phyloP scores from a whole-genome alignment of 1,140 invertebrate species.

The Hycleus cichorii region DNA sequence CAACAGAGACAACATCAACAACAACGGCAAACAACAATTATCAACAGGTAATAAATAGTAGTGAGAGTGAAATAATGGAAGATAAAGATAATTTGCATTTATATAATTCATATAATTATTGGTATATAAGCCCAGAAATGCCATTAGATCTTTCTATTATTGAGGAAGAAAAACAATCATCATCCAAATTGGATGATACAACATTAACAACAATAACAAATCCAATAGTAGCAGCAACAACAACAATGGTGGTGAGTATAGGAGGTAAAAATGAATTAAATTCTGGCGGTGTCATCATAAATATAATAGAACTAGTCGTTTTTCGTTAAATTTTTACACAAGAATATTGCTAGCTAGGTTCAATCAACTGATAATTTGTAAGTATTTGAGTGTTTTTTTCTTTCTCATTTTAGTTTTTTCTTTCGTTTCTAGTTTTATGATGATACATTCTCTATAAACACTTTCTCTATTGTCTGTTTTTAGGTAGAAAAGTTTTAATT shows the following conservation, averaged over 20 bases:
- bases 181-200: too few relatives aligned
- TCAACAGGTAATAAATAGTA: constrained; percentile 10
- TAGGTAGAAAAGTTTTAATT: neutral
- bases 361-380: neutral
- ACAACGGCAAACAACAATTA: neutral
- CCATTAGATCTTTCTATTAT: constrained; percentile 43
- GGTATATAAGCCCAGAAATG: constrained; percentile 45
- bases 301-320: too few relatives aligned
- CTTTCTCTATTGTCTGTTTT: neutral
- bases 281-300: too few relatives aligned
- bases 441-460: constrained; percentile 15
- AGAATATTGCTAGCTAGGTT: too few relatives aligned
- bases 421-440: constrained; percentile 19
- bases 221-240: too few relatives aligned
- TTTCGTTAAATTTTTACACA: too few relatives aligned
- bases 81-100: constrained; percentile 32
- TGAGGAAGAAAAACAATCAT: constrained; percentile 18
- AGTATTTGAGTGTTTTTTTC: constrained; percentile 17
- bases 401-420: constrained; percentile 4
- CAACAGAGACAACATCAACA: neutral
- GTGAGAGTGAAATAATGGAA: constrained; percentile 16
- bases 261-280: too few relatives aligned
- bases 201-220: too few relatives aligned
- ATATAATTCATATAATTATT: constrained; percentile 48
- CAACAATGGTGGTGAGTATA: too few relatives aligned